Evolutionary conservation across 2,888 invertebrate species (phyloP).

Genomic region (Bombylius major): DNA sequence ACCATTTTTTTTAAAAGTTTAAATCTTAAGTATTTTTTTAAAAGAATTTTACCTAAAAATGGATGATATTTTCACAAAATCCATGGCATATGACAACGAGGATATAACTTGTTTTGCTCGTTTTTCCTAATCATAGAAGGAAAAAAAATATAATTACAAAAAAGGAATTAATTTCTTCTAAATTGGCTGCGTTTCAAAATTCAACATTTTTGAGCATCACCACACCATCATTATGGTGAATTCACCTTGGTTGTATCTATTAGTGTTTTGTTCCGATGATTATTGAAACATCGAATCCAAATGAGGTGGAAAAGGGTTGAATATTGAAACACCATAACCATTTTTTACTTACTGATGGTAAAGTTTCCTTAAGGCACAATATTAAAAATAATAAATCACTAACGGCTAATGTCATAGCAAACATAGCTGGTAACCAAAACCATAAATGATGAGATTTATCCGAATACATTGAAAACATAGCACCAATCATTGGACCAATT

Average conservation of each 20-base stretch:
- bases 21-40: constrained; percentile 1
- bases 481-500: constrained; percentile 89
- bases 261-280: too few species aligned
- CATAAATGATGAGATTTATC: constrained; percentile 52
- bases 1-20: constrained; percentile 20
- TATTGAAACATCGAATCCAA: too few species aligned
- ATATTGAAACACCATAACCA: background rate
- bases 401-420: constrained; percentile 59
- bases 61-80: constrained; percentile 51
- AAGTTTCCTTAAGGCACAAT: constrained; percentile 68
- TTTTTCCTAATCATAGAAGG: constrained; percentile 38
- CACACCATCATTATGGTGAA: too few species aligned
- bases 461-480: constrained; percentile 62
- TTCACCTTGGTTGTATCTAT: too few species aligned
- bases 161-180: too few species aligned
- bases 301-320: too few species aligned
- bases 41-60: constrained; percentile 37
- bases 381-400: constrained; percentile 65
- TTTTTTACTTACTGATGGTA: constrained; percentile 46
- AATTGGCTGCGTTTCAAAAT: too few species aligned
- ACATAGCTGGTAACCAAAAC: constrained; percentile 70
- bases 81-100: constrained; percentile 50
- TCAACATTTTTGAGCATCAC: too few species aligned
- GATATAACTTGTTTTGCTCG: constrained; percentile 54
- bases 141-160: background rate